phyloP scores from a whole-genome alignment of 2,113 vertebrate species.

The Hippocampus mohnikei region DNA sequence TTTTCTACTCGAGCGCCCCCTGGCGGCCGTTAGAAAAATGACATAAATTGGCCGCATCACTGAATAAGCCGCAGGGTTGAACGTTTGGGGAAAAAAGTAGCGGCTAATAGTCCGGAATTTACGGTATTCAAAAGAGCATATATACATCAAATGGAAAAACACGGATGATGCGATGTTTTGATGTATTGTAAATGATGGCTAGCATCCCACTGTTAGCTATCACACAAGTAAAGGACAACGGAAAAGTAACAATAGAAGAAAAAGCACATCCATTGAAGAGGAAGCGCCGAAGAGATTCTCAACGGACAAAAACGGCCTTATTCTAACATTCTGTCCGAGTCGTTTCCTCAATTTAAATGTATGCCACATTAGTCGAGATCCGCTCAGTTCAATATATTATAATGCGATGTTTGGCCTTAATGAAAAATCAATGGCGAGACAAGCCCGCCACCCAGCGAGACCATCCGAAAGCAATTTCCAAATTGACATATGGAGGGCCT shows the following conservation, averaged over 20 bases:
- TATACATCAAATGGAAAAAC: no score
- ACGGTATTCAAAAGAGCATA: no score
- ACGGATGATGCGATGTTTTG: no score
- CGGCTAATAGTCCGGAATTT: no score
- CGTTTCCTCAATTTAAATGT: constrained; percentile 63
- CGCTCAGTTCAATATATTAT: constrained; percentile 69
- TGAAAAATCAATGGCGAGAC: constrained; percentile 75
- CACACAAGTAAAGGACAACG: constrained; percentile 27
- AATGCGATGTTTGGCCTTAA: constrained; percentile 72
- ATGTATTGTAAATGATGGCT: not conserved
- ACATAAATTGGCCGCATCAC: no score
- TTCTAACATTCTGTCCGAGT: constrained; percentile 35
- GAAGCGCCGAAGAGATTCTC: not conserved
- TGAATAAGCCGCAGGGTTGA: no score
- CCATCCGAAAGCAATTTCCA: constrained; percentile 72
- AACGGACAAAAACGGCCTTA: not conserved
- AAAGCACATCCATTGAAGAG: not conserved
- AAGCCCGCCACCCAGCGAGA: constrained; percentile 64
- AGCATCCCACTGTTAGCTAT: constrained; percentile 5
- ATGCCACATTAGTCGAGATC: constrained; percentile 59
- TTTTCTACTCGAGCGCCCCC: no score
- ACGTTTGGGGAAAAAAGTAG: no score
- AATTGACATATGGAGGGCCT: constrained; percentile 68
- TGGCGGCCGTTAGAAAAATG: no score
- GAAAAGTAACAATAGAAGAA: constrained; percentile 19